These are phyloP conservation scores for Sebastolobus alascanus DNA, from an alignment of 2,797 vertebrate genomes.

Conservation along the genomic window DNA sequence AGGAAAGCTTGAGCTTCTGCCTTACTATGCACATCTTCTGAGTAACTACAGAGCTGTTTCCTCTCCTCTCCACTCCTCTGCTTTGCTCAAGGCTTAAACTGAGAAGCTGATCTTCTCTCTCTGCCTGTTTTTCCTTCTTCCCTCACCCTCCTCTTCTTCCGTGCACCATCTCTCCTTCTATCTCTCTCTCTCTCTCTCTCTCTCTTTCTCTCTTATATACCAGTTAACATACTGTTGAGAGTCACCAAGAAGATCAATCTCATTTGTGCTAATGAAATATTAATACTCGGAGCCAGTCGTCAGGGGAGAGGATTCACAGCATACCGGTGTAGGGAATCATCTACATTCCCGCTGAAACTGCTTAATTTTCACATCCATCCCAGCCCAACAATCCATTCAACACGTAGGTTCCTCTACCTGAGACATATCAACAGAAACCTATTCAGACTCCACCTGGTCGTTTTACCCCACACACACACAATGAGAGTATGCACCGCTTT, in stretches of 20 bases:
- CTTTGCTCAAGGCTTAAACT: constrained; percentile 69
- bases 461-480: constrained; percentile 34
- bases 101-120: constrained; percentile 62
- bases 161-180: constrained; percentile 43
- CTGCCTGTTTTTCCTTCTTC: constrained; percentile 36
- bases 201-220: constrained; percentile 24
- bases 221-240: constrained; percentile 64
- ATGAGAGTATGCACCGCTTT: constrained; percentile 10
- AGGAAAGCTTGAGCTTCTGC: constrained; percentile 80
- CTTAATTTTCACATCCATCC: constrained; percentile 40
- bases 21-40: constrained; percentile 71
- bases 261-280: constrained; percentile 82
- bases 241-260: constrained; percentile 77
- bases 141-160: constrained; percentile 51
- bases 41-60: constrained; percentile 57
- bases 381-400: constrained; percentile 22
- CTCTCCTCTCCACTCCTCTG: constrained; percentile 56
- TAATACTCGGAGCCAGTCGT: constrained; percentile 67
- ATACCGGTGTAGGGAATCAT: constrained; percentile 48
- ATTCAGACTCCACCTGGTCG: constrained; percentile 22
- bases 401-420: constrained; percentile 17
- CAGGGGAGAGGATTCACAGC: constrained; percentile 59
- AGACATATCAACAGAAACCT: constrained; percentile 9
- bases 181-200: constrained; percentile 31
- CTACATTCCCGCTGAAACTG: constrained; percentile 40